Evolutionary conservation across 2,888 invertebrate species (phyloP).

Genomic region (Anaspis maculata): DNA sequence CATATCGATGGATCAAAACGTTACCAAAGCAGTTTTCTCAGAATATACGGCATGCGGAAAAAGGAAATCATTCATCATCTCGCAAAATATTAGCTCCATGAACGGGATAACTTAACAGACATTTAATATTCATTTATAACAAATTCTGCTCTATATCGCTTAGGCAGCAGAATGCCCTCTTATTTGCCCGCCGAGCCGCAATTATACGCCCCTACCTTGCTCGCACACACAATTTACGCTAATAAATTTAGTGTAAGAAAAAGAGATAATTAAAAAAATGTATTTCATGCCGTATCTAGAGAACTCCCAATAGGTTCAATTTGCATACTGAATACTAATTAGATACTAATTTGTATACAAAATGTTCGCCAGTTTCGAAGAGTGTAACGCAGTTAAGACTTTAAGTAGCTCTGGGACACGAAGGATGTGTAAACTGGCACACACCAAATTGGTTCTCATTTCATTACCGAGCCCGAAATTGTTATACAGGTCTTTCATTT

Average conservation of each 20-base stretch:
- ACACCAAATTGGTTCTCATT: too few species aligned
- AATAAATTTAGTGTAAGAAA: too few species aligned
- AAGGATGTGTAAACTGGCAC: conserved; percentile 2
- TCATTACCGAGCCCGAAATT: too few species aligned
- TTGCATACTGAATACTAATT: conserved; percentile 11
- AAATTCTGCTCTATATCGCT: conserved; percentile 5
- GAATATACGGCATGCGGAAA: conserved; percentile 10
- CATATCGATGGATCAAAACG: conserved; percentile 13
- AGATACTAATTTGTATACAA: conserved; percentile 8
- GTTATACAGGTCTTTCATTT: too few species aligned
- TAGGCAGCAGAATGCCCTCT: too few species aligned
- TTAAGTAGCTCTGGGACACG: conserved; percentile 6
- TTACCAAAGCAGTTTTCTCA: conserved; percentile 11
- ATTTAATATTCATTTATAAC: conserved; percentile 9
- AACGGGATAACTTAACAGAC: conserved; percentile 11
- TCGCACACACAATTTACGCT: too few species aligned
- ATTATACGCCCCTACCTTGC: too few species aligned
- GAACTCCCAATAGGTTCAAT: conserved; percentile 5
- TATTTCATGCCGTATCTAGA: conserved; percentile 7
- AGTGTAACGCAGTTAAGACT: conserved; percentile 7
- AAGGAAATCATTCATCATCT: conserved; percentile 14
- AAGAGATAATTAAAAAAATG: conserved; percentile 4
- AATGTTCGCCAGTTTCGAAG: conserved; percentile 5
- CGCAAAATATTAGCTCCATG: conserved; percentile 8
- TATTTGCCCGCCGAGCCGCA: too few species aligned